phyloP scores from a whole-genome alignment of 2,888 invertebrate genomes.

The Drosophila nigricruria region DNA sequence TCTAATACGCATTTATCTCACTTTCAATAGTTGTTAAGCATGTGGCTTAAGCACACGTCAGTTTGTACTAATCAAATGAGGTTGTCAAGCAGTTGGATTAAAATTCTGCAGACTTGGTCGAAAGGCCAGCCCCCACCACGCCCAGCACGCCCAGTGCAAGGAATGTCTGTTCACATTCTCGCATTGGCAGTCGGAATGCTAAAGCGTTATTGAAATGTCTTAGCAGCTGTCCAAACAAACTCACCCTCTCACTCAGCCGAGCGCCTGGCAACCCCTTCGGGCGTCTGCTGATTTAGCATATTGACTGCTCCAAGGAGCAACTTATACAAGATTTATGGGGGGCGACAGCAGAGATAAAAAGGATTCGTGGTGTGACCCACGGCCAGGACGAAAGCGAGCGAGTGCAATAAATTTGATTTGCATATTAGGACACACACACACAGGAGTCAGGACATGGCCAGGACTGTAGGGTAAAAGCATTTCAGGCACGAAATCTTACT shows the following conservation, averaged over 20 bases:
- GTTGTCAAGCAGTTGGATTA: conserved; percentile 62
- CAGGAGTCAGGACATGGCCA: conserved; percentile 42
- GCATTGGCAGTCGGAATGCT: conserved; percentile 55
- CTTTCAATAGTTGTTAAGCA: conserved; percentile 10
- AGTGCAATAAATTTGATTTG: conserved; percentile 82
- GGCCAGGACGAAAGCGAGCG: conserved; percentile 27
- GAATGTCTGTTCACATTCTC: conserved; percentile 48
- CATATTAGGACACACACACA: conserved; percentile 67
- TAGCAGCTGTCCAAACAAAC: conserved; percentile 76
- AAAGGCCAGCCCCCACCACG: neutral
- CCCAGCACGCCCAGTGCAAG: neutral
- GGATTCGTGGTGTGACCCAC: conserved; percentile 66
- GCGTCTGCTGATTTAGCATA: conserved; percentile 78
- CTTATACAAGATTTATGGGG: conserved; percentile 83
- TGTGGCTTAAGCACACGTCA: conserved; percentile 11
- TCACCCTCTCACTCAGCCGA: neutral
- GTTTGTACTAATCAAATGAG: conserved; percentile 35
- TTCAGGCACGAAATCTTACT: conserved; percentile 72
- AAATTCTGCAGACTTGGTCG: conserved; percentile 68
- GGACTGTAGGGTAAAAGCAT: conserved; percentile 57
- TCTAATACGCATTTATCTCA: conserved; percentile 1
- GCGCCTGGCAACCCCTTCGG: conserved; percentile 24
- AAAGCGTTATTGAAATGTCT: conserved; percentile 76
- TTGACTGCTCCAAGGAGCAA: conserved; percentile 79
- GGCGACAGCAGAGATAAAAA: conserved; percentile 77